A percentile compares a stretch with the other conserved stretches of the same genome.
These are phyloP conservation scores for Pitangus sulphuratus DNA, from an alignment of 2,797 vertebrate genomes.

Conservation along the genomic window DNA sequence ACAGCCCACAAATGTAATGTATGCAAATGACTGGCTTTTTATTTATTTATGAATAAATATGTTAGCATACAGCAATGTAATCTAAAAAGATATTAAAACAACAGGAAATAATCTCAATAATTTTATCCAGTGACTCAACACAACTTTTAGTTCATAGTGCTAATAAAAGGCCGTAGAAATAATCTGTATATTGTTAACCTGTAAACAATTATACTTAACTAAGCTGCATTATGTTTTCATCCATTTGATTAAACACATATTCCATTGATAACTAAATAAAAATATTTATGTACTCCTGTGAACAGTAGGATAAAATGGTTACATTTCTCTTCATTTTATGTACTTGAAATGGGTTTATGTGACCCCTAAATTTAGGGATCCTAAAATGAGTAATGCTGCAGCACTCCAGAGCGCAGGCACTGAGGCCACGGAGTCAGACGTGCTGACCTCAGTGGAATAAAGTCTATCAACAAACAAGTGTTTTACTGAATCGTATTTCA, in stretches of 20 bases:
- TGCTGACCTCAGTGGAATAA: neutral
- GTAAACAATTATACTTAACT: neutral
- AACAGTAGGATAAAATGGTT: neutral
- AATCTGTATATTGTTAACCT: neutral
- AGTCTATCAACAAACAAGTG: neutral
- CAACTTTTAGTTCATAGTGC: neutral
- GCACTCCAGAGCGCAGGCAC: rapidly evolving
- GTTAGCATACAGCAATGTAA: neutral
- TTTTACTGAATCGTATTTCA: neutral
- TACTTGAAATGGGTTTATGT: neutral
- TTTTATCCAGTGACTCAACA: neutral
- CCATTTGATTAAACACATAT: neutral
- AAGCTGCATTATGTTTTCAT: neutral
- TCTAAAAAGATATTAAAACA: neutral
- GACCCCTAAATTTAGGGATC: neutral
- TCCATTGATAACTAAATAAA: neutral
- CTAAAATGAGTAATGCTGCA: neutral
- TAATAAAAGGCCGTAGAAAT: neutral
- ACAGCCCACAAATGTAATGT: neutral
- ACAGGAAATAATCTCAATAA: neutral
- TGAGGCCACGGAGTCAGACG: rapidly evolving
- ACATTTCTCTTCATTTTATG: neutral
- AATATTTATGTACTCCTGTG: neutral
- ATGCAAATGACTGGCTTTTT: neutral
- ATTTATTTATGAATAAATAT: constrained; percentile 25